phyloP scores from a whole-genome alignment of 2,797 vertebrate genomes.

The Gadopsis marmoratus region DNA sequence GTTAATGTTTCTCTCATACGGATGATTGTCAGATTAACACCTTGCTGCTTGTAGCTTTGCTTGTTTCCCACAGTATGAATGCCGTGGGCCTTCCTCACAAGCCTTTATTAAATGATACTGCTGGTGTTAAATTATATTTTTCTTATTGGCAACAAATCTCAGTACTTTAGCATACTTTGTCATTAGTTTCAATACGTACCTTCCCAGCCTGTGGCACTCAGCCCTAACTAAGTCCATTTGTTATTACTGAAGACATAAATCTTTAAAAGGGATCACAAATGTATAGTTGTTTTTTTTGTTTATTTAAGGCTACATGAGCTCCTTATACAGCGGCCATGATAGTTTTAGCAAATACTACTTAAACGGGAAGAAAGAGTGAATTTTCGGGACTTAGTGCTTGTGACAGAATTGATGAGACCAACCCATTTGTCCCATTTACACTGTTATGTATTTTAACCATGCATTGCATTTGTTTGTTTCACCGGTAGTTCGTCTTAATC shows the following conservation, averaged over 20 bases:
- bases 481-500: not conserved
- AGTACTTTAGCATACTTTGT: not conserved
- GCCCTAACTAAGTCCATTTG: not conserved
- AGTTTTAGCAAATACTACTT: not conserved
- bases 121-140: not conserved
- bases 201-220: not conserved
- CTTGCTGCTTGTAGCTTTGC: not conserved
- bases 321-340: not conserved
- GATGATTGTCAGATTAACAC: not conserved
- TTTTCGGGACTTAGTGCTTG: not conserved
- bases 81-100: not conserved
- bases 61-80: not conserved
- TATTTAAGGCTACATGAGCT: not conserved
- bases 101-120: slow-evolving; percentile 2
- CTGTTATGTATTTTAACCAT: not conserved
- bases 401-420: not conserved
- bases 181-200: not conserved
- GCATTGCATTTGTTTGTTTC: not conserved
- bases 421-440: not conserved
- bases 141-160: not conserved
- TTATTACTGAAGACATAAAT: not conserved
- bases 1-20: not conserved
- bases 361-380: not conserved
- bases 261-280: not conserved
- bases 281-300: not conserved